Base-by-base conservation (phyloP, 2,113 vertebrate genomes). In the Varanus salvator region DNA sequence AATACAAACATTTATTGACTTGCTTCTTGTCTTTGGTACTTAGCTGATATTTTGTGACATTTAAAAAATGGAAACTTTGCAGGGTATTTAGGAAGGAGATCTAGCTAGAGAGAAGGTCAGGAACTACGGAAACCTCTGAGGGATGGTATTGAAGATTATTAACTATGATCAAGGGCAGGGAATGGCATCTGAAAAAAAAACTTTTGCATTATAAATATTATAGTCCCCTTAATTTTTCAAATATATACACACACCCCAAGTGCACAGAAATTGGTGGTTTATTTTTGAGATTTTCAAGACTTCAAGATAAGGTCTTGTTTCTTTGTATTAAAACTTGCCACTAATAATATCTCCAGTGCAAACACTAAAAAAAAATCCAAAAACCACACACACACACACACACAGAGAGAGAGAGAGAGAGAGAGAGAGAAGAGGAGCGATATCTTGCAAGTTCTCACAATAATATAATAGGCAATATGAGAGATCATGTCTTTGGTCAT, bases 31-130 rank as follows among this genome's bases (percentile, higher is more conserved):
- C 88, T 94, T 92, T 88, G 77, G 92, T 94, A 93, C 88, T 92
- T 72, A 94, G 86, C 90, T 96, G 92, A 93, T 96, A 97, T 96
- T 96, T 96, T 94, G 48, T 96, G 96, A 96, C 93, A 96, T 96
- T 96, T 96, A 93, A 92, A 93, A 90, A 93, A 90, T 93, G 91
- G 93, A 91, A 95, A 95, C 92, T 94, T 96, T 91, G 92, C 90
- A 93, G 82, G 44, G 86, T 93, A 95, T 95, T 92, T 93, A 90
- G 88, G 88, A 87, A 76, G 0, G 9, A 94, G 91, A 93, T 93
- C 89, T 91, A 71, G 84, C 86, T 93, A 89, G 54, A 82, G 75
- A 95, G 89, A 96, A 95, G 93, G 83, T 93, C 91, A 93, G 90
- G 90, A 92, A 92, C 81, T 87, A 91, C 93, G 90, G 93, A 90